Percentiles rank a stretch among this genome's conserved stretches.
Conservation (phyloP, 2,888 invertebrate species). For the Macropis europaea region DNA sequence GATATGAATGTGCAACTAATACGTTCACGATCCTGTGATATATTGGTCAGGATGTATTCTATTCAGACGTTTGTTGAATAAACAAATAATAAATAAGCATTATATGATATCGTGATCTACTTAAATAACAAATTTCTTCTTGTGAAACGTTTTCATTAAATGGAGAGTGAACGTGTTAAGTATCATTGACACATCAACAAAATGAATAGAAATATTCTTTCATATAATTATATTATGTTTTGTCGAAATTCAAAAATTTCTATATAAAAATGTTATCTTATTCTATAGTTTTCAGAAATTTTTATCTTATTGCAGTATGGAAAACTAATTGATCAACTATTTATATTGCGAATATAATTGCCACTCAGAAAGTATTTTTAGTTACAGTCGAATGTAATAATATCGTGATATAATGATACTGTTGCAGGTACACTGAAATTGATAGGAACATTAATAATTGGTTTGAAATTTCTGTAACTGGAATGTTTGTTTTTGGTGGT, state of each 20-base stretch:
- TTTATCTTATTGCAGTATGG: slow-evolving; percentile 27
- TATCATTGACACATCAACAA: neutral
- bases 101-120: no score
- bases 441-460: slow-evolving; percentile 25
- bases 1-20: slow-evolving; percentile 13
- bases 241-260: no score
- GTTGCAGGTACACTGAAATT: slow-evolving; percentile 32
- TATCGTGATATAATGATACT: slow-evolving; percentile 40
- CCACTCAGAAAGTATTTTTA: slow-evolving; percentile 25
- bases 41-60: no score
- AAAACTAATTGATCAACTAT: slow-evolving; percentile 9
- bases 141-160: no score
- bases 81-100: no score
- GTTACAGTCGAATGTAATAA: slow-evolving; percentile 45
- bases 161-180: no score
- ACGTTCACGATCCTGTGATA: no score
- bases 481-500: no score
- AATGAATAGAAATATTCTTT: slow-evolving; percentile 40
- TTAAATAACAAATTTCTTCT: no score
- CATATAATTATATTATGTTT: slow-evolving; percentile 37
- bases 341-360: slow-evolving; percentile 3
- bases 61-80: no score
- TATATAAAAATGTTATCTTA: slow-evolving; percentile 11
- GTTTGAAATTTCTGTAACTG: no score
- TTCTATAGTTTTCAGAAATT: no score